Evolutionary conservation across 1,140 invertebrate genomes (phyloP).

Genomic region (Pararge aegeria): DNA sequence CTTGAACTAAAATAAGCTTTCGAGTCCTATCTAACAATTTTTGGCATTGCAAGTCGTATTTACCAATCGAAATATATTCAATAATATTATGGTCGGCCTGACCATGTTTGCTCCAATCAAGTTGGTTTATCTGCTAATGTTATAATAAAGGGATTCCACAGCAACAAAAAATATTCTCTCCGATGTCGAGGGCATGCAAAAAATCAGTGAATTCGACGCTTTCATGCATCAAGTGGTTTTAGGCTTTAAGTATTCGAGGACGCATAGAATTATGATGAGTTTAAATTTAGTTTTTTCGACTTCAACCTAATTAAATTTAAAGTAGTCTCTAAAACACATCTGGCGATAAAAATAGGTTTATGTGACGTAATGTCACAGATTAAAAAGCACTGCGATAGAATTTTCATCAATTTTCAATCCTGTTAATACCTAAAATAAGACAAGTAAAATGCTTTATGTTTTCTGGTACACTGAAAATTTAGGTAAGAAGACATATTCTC

Average conservation of each 20-base stretch:
- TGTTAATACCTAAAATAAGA: too few relatives aligned
- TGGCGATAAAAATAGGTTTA: neutral
- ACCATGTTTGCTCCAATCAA: neutral
- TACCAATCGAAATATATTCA: too few relatives aligned
- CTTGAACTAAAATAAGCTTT: too few relatives aligned
- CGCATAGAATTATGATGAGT: neutral
- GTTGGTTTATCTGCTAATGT: too few relatives aligned
- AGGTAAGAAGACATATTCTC: too few relatives aligned
- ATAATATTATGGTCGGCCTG: too few relatives aligned
- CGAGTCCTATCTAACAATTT: too few relatives aligned
- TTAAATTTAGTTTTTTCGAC: neutral
- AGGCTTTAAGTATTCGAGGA: neutral
- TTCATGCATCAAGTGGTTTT: neutral
- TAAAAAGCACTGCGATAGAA: too few relatives aligned
- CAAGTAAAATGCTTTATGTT: too few relatives aligned
- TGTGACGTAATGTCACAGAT: neutral
- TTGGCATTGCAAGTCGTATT: too few relatives aligned
- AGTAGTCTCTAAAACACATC: neutral
- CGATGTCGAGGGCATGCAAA: neutral
- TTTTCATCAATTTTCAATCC: too few relatives aligned
- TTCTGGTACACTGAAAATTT: too few relatives aligned
- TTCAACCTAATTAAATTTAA: neutral
- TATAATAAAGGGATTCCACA: neutral
- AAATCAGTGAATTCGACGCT: neutral
- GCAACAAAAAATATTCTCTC: neutral